Evolutionary conservation across 2,113 vertebrate species (phyloP).

Genomic region (Phyllostomus hastatus): DNA sequence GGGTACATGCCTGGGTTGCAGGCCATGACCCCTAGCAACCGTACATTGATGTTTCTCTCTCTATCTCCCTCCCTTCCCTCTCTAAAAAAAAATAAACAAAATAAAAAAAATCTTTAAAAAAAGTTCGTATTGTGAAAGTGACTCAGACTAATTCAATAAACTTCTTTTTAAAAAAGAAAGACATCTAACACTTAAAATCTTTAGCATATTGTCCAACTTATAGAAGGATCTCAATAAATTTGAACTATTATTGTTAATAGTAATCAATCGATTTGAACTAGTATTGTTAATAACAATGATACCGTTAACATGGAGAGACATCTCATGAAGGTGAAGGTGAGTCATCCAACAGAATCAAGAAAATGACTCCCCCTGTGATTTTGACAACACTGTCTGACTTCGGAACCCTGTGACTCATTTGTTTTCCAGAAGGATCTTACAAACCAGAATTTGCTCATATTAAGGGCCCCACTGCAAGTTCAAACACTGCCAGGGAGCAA

Average conservation of each 20-base stretch:
- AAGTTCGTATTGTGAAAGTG: no score
- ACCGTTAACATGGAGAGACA: not conserved
- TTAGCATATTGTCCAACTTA: not conserved
- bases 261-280: not conserved
- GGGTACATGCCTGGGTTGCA: no score
- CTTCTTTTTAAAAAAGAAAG: no score
- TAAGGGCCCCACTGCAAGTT: not conserved
- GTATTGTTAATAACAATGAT: not conserved
- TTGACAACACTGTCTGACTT: not conserved
- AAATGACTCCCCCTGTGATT: not conserved
- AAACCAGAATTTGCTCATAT: not conserved
- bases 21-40: no score
- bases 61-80: no score
- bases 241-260: not conserved
- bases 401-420: not conserved
- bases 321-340: not conserved
- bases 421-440: not conserved
- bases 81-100: no score
- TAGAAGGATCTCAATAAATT: not conserved
- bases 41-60: no score
- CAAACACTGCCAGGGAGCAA: not conserved
- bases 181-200: not conserved
- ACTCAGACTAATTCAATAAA: no score
- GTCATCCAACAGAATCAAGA: not conserved
- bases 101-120: no score